These are phyloP conservation scores for Drosophila ironensis DNA, from an alignment of 1,140 invertebrate genomes.

Conservation along the genomic window DNA sequence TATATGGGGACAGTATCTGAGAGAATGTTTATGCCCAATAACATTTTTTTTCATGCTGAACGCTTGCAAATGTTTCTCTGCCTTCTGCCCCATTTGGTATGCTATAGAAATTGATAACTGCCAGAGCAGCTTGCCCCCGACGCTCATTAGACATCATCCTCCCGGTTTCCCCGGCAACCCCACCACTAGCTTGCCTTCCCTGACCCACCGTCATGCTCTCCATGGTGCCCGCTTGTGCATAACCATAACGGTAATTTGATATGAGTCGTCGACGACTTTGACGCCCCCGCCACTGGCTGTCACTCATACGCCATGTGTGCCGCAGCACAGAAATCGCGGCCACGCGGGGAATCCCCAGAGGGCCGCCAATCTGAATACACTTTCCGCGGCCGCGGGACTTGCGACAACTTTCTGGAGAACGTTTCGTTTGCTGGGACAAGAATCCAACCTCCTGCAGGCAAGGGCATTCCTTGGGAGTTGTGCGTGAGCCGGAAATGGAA, in stretches of 20 bases:
- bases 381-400: background rate
- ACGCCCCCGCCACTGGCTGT: constrained; percentile 36
- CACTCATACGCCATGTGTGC: constrained; percentile 63
- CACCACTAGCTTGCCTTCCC: too few relatives aligned
- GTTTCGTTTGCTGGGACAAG: background rate
- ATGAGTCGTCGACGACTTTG: constrained; percentile 44
- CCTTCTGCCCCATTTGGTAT: constrained; percentile 8
- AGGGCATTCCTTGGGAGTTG: background rate
- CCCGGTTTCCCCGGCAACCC: background rate
- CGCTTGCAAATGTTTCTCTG: constrained; percentile 1
- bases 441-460: background rate
- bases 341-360: constrained; percentile 4
- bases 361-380: constrained; percentile 34
- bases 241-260: constrained; percentile 61
- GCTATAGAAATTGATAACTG: constrained; percentile 41
- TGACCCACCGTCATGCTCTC: background rate
- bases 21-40: too few relatives aligned
- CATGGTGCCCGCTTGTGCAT: constrained; percentile 20
- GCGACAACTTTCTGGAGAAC: background rate
- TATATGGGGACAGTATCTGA: too few relatives aligned
- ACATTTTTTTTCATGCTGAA: background rate
- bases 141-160: constrained; percentile 16
- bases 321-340: constrained; percentile 5
- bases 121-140: constrained; percentile 15
- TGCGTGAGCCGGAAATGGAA: background rate